Evolutionary conservation across 1,140 invertebrate species (phyloP).

Genomic region (Drosophila mauritiana): DNA sequence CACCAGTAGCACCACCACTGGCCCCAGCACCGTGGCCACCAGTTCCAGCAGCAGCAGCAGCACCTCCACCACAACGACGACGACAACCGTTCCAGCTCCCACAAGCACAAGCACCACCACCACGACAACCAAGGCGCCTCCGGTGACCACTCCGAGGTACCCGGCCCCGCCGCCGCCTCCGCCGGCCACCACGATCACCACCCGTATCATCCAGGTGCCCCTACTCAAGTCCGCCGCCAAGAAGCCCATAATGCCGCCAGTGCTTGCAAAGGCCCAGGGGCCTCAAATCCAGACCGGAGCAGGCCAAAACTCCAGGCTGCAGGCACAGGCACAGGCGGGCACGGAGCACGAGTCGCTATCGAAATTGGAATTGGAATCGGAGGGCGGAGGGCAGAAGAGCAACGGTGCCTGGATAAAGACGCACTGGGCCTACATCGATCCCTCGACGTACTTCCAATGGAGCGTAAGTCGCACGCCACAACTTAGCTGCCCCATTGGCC

Average conservation of each 20-base stretch:
- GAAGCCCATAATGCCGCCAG: conserved; percentile 81
- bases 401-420: conserved; percentile 78
- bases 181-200: conserved; percentile 61
- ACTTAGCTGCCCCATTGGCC: background rate
- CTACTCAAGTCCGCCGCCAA: conserved; percentile 76
- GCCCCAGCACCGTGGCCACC: conserved; percentile 6
- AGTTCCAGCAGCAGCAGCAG: conserved; percentile 9
- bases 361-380: conserved; percentile 6
- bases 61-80: conserved; percentile 16
- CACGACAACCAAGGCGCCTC: conserved; percentile 17
- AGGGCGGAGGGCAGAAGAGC: conserved; percentile 17
- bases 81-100: conserved; percentile 11
- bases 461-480: conserved; percentile 85
- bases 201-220: conserved; percentile 81
- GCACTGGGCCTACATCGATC: conserved; percentile 87
- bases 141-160: conserved; percentile 19
- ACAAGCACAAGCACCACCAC: conserved; percentile 5
- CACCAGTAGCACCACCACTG: conserved; percentile 1
- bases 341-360: background rate
- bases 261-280: conserved; percentile 74
- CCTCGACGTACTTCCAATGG: conserved; percentile 88
- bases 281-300: conserved; percentile 24
- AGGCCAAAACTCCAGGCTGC: conserved; percentile 13
- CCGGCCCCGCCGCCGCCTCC: background rate
- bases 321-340: conserved; percentile 17